Percentiles rank a stretch among this genome's conserved stretches.
These are phyloP conservation scores for Mythimna vitellina DNA, from an alignment of 2,888 invertebrate genomes.

Conservation along the genomic window DNA sequence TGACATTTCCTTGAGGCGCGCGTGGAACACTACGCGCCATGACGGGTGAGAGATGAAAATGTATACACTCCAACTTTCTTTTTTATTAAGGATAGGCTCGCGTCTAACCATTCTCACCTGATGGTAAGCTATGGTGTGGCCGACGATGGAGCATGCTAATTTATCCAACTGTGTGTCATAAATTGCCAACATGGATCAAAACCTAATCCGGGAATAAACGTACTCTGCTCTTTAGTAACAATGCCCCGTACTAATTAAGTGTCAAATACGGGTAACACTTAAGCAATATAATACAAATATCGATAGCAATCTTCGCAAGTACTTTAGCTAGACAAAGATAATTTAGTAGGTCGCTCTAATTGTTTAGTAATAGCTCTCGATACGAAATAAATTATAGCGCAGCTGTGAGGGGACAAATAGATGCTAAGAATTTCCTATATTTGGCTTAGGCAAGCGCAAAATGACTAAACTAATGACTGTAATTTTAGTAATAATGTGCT, in stretches of 20 bases:
- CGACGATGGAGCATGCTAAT: too few species aligned
- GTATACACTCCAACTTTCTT: too few species aligned
- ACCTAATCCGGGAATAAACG: not conserved
- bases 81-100: too few species aligned
- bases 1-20: too few species aligned
- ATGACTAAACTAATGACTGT: not conserved
- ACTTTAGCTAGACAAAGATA: constrained; percentile 43
- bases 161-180: too few species aligned
- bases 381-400: constrained; percentile 38
- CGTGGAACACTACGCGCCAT: too few species aligned
- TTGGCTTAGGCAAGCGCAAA: not conserved
- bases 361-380: constrained; percentile 55
- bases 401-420: constrained; percentile 46
- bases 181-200: too few species aligned
- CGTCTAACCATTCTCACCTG: too few species aligned
- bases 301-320: constrained; percentile 11
- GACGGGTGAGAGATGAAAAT: too few species aligned
- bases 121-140: too few species aligned
- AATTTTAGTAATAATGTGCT: not conserved
- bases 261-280: constrained; percentile 13
- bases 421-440: constrained; percentile 33
- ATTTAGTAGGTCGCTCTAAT: constrained; percentile 51
- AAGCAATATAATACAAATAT: constrained; percentile 16
- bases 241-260: constrained; percentile 4
- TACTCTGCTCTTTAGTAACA: not conserved